Evolutionary conservation across 2,797 vertebrate species (phyloP).

Genomic region (Paramormyrops hopkinsi): DNA sequence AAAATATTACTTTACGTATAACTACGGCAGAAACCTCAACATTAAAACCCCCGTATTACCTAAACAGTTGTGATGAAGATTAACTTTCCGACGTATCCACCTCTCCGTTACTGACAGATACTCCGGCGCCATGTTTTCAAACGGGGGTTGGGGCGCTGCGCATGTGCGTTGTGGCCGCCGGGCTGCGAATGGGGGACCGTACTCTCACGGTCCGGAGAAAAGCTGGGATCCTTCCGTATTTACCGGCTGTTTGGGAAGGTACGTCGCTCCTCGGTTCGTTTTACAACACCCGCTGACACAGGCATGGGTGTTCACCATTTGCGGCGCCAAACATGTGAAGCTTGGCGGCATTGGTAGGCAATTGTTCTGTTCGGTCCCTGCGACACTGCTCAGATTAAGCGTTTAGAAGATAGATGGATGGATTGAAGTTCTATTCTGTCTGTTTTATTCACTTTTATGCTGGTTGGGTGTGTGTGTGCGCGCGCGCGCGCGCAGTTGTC

Average conservation of each 20-base stretch:
- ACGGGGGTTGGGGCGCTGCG: conserved; percentile 22
- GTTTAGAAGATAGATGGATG: not conserved
- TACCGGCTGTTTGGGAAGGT: not conserved
- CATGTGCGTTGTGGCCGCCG: conserved; percentile 40
- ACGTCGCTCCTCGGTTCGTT: not conserved
- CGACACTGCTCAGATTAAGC: not conserved
- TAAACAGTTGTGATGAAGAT: conserved; percentile 50
- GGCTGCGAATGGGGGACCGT: not conserved
- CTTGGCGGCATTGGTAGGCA: not conserved
- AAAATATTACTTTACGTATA: not conserved
- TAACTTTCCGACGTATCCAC: conserved; percentile 61
- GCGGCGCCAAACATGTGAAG: not conserved
- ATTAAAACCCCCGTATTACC: conserved; percentile 42
- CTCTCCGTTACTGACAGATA: conserved; percentile 57
- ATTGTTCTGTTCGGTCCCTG: not conserved
- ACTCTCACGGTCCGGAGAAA: not conserved
- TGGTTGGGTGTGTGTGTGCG: not conserved
- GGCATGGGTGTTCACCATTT: not conserved
- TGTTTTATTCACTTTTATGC: not conserved
- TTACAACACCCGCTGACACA: not conserved
- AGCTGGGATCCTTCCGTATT: not conserved
- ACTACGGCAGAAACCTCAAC: not conserved
- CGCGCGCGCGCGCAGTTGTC: not conserved
- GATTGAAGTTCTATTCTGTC: not conserved
- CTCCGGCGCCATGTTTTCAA: conserved; percentile 64